Base-by-base conservation (phyloP, 2,113 vertebrate species). In the Cyanistes caeruleus region DNA sequence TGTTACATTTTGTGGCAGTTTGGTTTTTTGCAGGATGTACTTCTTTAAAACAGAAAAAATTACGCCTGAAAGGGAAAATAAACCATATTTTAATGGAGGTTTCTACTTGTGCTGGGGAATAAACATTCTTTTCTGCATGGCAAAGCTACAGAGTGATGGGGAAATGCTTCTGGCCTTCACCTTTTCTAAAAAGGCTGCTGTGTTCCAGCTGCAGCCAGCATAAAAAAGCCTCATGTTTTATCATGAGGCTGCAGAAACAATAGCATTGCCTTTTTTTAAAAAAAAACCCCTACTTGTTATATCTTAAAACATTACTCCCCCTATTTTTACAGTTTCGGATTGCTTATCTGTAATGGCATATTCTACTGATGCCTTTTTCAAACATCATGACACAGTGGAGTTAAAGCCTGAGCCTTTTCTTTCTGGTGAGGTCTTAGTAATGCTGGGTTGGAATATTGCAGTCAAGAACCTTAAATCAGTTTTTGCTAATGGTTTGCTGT, bases 1-100 rank as follows among this genome's bases (percentile, higher is more conserved):
- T 30, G 78, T 84, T 95, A 84, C 77, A 28, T 91, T 95, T 87
- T 78, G 44, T 89, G 89, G 91, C 89, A 63, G 68, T 90, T 92
- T 55, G 86, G 48, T 63, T 96, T 93, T 84, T 95, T 94, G 85
- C 90, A 97, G 86, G 73, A 95, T 95, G 80, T 87, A 86, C 85
- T 94, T 94, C 89, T 96, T 97, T 91, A 81, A 97, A 97, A 82
- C 12, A 49, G 24, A 19, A 35, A 27, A 33, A 46, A 78, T 67
- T 16, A 37, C 5, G 44, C 91, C 96, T 95, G 88, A 95, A 96
- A 96, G 84, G 10, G 3, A 68, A 75, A 87, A 64, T 31, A 68
- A 83, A 21, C 15, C 11, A 4, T 41, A 15, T 82, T 78, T 59
- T 78, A 53, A 59, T 33, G 27, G 75, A n/a, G 13, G 78, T 92